Conservation (phyloP, 2,888 invertebrate species). For the Erynnis tages region DNA sequence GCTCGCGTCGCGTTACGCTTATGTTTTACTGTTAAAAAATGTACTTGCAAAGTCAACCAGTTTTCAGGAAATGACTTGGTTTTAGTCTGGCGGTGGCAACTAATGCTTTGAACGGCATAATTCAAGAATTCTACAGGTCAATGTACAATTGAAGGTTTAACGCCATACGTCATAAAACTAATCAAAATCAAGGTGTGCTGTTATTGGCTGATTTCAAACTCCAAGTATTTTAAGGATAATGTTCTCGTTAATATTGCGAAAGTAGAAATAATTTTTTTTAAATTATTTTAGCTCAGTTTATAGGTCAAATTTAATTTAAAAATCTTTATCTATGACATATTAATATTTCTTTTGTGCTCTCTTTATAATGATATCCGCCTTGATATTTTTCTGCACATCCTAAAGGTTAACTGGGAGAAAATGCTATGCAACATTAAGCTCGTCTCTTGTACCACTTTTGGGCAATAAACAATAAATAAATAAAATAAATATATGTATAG, state of each 20-base stretch:
- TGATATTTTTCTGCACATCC: too few species aligned
- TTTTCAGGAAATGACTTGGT: slow-evolving; percentile 15
- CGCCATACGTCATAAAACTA: slow-evolving; percentile 8
- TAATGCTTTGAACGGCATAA: slow-evolving; percentile 1
- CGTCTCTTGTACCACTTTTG: too few species aligned
- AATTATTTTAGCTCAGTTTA: too few species aligned
- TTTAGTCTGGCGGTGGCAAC: neutral
- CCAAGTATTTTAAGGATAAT: neutral
- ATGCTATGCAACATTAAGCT: too few species aligned
- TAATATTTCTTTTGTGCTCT: too few species aligned
- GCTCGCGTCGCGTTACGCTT: slow-evolving; percentile 4
- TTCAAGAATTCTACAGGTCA: slow-evolving; percentile 7
- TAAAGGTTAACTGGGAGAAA: too few species aligned
- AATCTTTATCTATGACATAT: too few species aligned
- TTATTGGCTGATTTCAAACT: neutral
- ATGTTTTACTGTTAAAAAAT: neutral
- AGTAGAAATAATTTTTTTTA: slow-evolving; percentile 11
- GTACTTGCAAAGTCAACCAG: neutral
- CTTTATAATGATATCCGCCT: too few species aligned
- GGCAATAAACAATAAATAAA: too few species aligned
- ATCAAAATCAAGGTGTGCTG: slow-evolving; percentile 4
- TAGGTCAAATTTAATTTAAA: too few species aligned
- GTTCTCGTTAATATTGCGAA: neutral
- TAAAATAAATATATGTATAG: too few species aligned
- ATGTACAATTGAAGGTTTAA: slow-evolving; percentile 14